phyloP scores from a whole-genome alignment of 1,140 invertebrate genomes.

The Solenopsis invicta region DNA sequence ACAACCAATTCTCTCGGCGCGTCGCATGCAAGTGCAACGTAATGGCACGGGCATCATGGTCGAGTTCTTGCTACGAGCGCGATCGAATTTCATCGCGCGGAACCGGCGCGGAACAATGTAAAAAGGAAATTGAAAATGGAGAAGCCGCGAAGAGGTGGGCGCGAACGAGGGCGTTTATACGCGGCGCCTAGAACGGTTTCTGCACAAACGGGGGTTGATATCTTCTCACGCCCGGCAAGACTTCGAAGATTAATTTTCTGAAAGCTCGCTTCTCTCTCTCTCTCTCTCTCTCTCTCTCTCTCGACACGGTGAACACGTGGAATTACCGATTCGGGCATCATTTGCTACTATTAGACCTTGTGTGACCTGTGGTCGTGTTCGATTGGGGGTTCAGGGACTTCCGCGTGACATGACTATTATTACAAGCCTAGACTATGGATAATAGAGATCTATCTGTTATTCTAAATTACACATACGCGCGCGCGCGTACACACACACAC shows the following conservation, averaged over 20 bases:
- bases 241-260: conserved; percentile 40
- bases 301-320: neutral
- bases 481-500: too few relatives aligned
- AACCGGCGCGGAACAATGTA: conserved; percentile 42
- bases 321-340: conserved; percentile 4
- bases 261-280: neutral
- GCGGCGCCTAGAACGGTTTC: neutral
- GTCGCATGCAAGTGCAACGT: conserved; percentile 56
- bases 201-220: neutral
- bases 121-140: conserved; percentile 48
- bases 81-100: conserved; percentile 63
- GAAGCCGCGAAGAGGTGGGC: conserved; percentile 29
- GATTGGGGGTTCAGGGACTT: conserved; percentile 14
- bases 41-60: conserved; percentile 56
- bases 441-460: conserved; percentile 3
- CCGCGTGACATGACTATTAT: neutral
- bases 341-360: conserved; percentile 16
- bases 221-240: neutral
- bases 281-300: too few relatives aligned
- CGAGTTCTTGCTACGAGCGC: conserved; percentile 60
- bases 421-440: neutral
- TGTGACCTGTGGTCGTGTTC: conserved; percentile 8
- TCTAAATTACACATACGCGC: neutral
- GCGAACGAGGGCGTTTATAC: neutral
- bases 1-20: conserved; percentile 67